Evolutionary conservation across 92 coral and sea anemone species (phyloP), one percentile per base, ranked within the genome.

Genomic region (Parazoanthus darwini): DNA sequence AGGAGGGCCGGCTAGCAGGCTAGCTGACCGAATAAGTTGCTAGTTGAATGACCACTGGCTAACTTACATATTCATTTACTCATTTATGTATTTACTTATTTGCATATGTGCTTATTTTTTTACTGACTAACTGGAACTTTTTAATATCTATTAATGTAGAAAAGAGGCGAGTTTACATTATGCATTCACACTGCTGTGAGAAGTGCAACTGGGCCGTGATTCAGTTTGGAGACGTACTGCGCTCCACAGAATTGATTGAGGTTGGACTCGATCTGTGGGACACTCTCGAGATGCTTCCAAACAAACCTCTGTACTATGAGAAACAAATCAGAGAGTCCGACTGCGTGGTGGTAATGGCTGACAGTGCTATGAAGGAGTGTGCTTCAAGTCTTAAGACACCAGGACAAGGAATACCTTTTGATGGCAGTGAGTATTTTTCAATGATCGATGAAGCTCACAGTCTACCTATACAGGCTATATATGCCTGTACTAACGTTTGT

Each of bases 261-360:
- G 94, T 91, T n/a, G 81, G 90, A 26, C 38, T 89, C 6, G 97
- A 94, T 58, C 20, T 94, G 82, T 94, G 97, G 97, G 73, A 63
- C 72, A 79, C 81, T 1, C 89, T 81, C 4, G 95, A 92, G 39
- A 94, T 94, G 73, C 80, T 90, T 18, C 88, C 91, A 26, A 87
- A 90, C 82, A 92, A 91, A 23, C 86, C 92, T 56, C 89, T 93
- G 58, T 94, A 94, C 95, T 94, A 94, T 80, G 95, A 90, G 78
- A 90, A 88, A 23, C 90, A 93, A 66, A 89, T 94, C 85, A 82
- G 91, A 74, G 75, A 85, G 46, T 89, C 95, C 5, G 87, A 91
- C 63, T 93, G 94, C 73, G 97, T 94, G 46, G 67, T 94, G 70
- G 95, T 94, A 23, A 85, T 94, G 42, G 90, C 92, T 23, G 66